These are phyloP conservation scores for Drosophila simulans DNA, from an alignment of 1,140 invertebrate species.

Conservation along the genomic window DNA sequence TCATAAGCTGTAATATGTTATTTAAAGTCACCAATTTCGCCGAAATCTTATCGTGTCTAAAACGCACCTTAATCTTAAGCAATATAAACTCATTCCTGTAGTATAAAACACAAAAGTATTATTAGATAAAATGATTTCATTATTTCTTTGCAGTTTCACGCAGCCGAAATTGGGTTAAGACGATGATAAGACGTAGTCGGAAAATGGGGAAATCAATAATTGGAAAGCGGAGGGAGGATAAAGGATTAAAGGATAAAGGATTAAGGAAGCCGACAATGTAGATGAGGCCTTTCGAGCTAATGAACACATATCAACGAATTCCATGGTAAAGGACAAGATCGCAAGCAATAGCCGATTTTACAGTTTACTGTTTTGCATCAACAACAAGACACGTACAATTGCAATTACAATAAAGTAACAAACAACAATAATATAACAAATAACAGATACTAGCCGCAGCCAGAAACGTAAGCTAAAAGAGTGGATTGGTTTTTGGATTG, in stretches of 20 bases:
- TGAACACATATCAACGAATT: conserved; percentile 79
- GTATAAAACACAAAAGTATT: not conserved
- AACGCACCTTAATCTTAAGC: conserved; percentile 3
- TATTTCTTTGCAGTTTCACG: conserved; percentile 54
- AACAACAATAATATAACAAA: conserved; percentile 19
- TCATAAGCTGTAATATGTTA: no score
- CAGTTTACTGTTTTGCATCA: conserved; percentile 33
- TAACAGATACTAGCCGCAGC: conserved; percentile 46
- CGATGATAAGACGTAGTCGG: conserved; percentile 15
- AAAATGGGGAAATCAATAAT: conserved; percentile 20
- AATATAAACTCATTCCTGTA: conserved; percentile 10
- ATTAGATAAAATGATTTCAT: not conserved
- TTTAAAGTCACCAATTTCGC: not conserved
- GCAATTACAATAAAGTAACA: conserved; percentile 28
- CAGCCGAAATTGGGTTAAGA: conserved; percentile 46
- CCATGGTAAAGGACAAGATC: conserved; percentile 30
- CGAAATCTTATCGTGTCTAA: conserved; percentile 2
- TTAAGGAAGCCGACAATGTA: conserved; percentile 17
- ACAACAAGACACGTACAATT: conserved; percentile 35
- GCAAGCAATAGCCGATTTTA: conserved; percentile 22
- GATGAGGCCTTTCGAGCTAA: conserved; percentile 67
- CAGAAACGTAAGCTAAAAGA: conserved; percentile 16
- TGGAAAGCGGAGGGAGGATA: conserved; percentile 1
- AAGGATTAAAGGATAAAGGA: not conserved
- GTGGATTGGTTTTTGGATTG: conserved; percentile 10